Evolutionary conservation across 2,888 invertebrate genomes (phyloP), one percentile per base, ranked within the genome.

Genomic region (Callyntrura guangdongensis): DNA sequence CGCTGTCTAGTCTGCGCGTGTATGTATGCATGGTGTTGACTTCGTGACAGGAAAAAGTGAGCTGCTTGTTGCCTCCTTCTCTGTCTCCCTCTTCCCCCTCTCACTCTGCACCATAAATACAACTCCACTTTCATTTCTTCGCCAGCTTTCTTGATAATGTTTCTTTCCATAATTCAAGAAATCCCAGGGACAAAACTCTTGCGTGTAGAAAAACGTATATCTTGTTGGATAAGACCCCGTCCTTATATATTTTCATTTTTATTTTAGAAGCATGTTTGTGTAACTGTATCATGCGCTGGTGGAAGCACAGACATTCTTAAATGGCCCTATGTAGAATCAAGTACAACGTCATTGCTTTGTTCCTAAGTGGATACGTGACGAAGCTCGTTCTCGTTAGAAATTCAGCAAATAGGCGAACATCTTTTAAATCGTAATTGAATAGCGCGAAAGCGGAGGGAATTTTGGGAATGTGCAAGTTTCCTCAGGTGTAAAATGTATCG

Each of bases 11-110:
- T 53, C 2, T 20, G 11, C 22, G 22, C 0, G 72, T 72, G 72
- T 61, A 12, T 74, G 47, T 14, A 17, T 17, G 82, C 12, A 14
- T 61, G 86, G 45, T 61, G 86, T 86, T 77, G 79, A 64, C 87
- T 79, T 87, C 81, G 67, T 87, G 79, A 86, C 86, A 77, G 86
- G 59, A 86, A 59, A 77, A 77, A 77, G 53, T 53, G 77, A 77
- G 53, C n/a, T 53, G 49, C 77, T 53, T 53, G 77, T 77, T 77
- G 77, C 77, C 53, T 49, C 27, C n/a, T 9, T 22, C 22, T 36
- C 36, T 36, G 36, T 36, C 36, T 36, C 6, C 36, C 22, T 53
- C 2, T 36, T 36, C 36, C 6, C 36, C 8, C 53, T 14, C 53
- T 53, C 53, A 5, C 5, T 53, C n/a, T 3, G 25, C 22, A 25